phyloP scores from a whole-genome alignment of 2,888 invertebrate species.

The Patella pellucida region DNA sequence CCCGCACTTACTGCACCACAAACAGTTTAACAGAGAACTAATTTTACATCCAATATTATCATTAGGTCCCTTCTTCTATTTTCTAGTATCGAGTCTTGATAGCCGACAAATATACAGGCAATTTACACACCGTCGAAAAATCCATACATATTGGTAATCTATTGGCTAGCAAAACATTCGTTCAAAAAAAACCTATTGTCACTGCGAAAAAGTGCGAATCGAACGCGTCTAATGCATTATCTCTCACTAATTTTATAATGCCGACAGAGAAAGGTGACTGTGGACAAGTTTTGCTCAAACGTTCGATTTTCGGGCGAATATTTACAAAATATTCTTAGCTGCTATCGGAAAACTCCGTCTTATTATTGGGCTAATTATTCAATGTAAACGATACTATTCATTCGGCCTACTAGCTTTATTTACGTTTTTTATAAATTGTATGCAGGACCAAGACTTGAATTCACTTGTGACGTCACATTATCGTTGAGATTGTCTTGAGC shows the following conservation, averaged over 20 bases:
- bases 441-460: neutral
- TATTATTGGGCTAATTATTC: slow-evolving; percentile 3
- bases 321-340: too few species aligned
- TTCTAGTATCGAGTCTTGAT: neutral
- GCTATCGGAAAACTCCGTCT: too few species aligned
- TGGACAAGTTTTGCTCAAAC: too few species aligned
- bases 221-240: slow-evolving; percentile 11
- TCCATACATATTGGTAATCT: slow-evolving; percentile 6
- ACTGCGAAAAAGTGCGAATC: neutral
- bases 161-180: slow-evolving; percentile 1
- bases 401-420: neutral
- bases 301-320: too few species aligned
- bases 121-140: neutral
- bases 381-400: slow-evolving; percentile 1
- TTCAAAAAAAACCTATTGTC: neutral
- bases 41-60: slow-evolving; percentile 10
- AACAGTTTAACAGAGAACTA: neutral
- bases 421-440: neutral
- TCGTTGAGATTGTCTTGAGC: slow-evolving; percentile 1
- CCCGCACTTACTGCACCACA: neutral
- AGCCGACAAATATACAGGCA: slow-evolving; percentile 3
- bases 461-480: slow-evolving; percentile 3
- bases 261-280: too few species aligned
- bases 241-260: too few species aligned
- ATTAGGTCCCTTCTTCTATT: slow-evolving; percentile 3